A percentile compares a stretch with the other conserved stretches of the same genome.
phyloP scores from a whole-genome alignment of 2,113 vertebrate genomes.

The Zosterops hypoxanthus region DNA sequence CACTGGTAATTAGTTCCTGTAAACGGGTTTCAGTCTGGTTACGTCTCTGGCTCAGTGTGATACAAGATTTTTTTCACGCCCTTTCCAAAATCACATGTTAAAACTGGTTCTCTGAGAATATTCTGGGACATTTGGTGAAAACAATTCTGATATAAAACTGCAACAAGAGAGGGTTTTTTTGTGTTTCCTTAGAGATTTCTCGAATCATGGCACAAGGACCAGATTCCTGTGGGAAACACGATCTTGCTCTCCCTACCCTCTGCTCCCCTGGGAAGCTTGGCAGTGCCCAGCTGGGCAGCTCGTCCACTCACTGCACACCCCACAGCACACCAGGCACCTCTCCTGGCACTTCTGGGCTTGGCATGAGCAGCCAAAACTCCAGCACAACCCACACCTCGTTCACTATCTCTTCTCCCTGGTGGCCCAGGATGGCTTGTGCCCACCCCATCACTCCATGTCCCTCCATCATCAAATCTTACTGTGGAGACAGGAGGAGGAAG shows the following conservation, averaged over 20 bases:
- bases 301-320: rapidly evolving
- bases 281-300: neutral
- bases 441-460: rapidly evolving
- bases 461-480: neutral
- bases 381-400: rapidly evolving
- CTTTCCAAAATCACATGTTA: neutral
- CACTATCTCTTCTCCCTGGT: neutral
- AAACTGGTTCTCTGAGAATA: neutral
- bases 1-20: neutral
- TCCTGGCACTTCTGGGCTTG: neutral
- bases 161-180: neutral
- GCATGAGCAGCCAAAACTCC: neutral
- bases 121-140: neutral
- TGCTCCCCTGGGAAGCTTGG: neutral
- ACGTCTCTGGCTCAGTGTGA: neutral
- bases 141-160: neutral
- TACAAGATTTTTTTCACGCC: neutral
- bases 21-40: neutral
- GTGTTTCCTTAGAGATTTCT: neutral
- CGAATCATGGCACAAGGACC: neutral
- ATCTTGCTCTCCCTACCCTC: rapidly evolving
- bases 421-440: rapidly evolving
- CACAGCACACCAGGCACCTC: neutral
- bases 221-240: neutral
- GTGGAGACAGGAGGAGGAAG: neutral